Evolutionary conservation across 1,140 invertebrate genomes (phyloP).

Genomic region (Drosophila nigrodunni): DNA sequence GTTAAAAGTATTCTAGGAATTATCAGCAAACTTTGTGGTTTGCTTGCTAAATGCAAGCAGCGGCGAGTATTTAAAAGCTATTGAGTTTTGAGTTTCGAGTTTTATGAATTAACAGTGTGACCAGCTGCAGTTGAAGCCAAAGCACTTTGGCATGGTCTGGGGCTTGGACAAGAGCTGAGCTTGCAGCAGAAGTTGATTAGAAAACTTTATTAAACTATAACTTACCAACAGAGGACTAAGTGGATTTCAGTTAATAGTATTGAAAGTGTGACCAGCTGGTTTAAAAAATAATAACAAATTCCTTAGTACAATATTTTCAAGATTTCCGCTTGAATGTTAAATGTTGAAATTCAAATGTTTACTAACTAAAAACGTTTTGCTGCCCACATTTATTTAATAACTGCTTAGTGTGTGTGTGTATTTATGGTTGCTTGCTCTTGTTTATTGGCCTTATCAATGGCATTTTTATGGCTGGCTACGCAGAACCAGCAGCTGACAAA

Average conservation of each 20-base stretch:
- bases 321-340: neutral
- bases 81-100: neutral
- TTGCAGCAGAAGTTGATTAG: no score
- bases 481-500: conserved; percentile 40
- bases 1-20: conserved; percentile 40
- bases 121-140: neutral
- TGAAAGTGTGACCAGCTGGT: no score
- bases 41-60: neutral
- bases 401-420: conserved; percentile 7
- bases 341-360: neutral
- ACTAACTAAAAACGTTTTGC: neutral
- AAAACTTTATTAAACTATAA: no score
- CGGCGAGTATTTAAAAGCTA: conserved; percentile 1
- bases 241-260: no score
- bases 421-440: conserved; percentile 9
- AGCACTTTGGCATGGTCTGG: neutral
- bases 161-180: no score
- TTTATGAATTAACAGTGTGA: neutral
- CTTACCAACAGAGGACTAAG: no score
- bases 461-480: conserved; percentile 23
- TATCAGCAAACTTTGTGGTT: conserved; percentile 31
- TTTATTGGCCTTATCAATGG: conserved; percentile 36
- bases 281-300: no score
- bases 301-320: no score
- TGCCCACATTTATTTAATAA: neutral